Base-by-base conservation (phyloP, 2,113 vertebrate species). In the Calonectris borealis region DNA sequence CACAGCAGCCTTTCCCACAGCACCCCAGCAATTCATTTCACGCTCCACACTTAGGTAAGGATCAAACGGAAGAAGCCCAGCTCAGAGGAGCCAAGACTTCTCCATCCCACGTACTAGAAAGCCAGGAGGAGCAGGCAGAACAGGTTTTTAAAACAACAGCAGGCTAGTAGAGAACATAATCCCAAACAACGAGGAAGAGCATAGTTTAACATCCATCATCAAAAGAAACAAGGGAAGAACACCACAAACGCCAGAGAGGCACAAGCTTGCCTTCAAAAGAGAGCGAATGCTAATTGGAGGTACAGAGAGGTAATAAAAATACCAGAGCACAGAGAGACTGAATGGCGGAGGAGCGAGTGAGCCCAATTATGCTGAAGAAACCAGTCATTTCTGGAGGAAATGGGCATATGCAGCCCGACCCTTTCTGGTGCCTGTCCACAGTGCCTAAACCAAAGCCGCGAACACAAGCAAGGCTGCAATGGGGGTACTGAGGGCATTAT, bases 91-190 rank as follows among this genome's bases (percentile, higher is more conserved):
- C 69, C 88, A 72, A 82, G 11, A 27, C 22, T 76, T 69, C 70
- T 92, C 83, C 57, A 61, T 80, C 66, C 84, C 89, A 72, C 42
- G 0, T 44, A 83, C 14, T 26, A 32, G 86, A 77, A 80, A 69
- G 52, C 91, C 93, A 77, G 81, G 91, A 95, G 49, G 51, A 96
- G 64, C 91, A 93, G 82, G 95, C 78, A 94, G 93, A 87, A 72
- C 95, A 70, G 91, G 94, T 95, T 94, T 76, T 26, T 34, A 52
- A 60, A 92, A 49, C 88, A 97, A 38, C 77, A 92, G 91, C 69
- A 82, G 80, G 77, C 60, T 19, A 77, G 57, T 2, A 85, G 61
- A 94, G 55, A 71, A 70, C 46, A 80, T 42, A 34, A 54, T 77
- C 75, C 82, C 78, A 69, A 81, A 61, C 38, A 4, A 55, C 0